Conservation (phyloP, 2,797 vertebrate species). For the Cryptoprocta ferox region DNA sequence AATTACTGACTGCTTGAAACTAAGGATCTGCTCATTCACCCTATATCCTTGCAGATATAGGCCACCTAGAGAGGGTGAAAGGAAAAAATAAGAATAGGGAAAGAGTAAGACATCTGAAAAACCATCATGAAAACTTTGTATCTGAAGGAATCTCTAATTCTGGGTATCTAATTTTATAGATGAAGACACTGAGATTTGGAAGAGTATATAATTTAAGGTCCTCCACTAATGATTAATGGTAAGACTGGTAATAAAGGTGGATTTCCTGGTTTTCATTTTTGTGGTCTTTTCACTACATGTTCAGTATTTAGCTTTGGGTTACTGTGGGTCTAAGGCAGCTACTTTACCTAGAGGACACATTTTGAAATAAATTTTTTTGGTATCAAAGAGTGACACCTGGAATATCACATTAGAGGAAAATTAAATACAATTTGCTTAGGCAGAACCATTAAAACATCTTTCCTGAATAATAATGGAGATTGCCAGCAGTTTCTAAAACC, state of each 20-base stretch:
- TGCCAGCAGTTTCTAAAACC: background rate
- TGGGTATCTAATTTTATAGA: background rate
- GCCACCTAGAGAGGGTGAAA: conserved; percentile 87
- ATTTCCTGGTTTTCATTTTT: conserved; percentile 34
- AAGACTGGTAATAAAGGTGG: background rate
- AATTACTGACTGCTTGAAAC: conserved; percentile 91
- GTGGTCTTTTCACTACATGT: background rate
- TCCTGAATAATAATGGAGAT: background rate
- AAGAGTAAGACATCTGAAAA: background rate
- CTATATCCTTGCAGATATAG: conserved; percentile 95
- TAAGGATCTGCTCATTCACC: conserved; percentile 91
- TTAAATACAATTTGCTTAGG: conserved; percentile 22
- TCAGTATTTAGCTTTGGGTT: background rate
- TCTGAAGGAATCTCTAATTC: background rate
- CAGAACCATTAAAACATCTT: conserved; percentile 34
- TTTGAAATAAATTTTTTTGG: conserved; percentile 16
- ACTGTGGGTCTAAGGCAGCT: background rate
- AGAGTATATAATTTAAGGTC: background rate
- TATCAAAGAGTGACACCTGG: background rate
- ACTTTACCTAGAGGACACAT: conserved; percentile 12
- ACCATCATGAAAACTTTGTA: background rate
- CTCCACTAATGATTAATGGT: background rate
- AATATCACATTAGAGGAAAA: conserved; percentile 44
- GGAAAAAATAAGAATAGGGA: background rate
- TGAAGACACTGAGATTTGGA: background rate